Percentiles rank a stretch among this genome's conserved stretches.
Evolutionary conservation across 1,140 invertebrate genomes (phyloP).

Genomic region (Lordiphosa collinella): DNA sequence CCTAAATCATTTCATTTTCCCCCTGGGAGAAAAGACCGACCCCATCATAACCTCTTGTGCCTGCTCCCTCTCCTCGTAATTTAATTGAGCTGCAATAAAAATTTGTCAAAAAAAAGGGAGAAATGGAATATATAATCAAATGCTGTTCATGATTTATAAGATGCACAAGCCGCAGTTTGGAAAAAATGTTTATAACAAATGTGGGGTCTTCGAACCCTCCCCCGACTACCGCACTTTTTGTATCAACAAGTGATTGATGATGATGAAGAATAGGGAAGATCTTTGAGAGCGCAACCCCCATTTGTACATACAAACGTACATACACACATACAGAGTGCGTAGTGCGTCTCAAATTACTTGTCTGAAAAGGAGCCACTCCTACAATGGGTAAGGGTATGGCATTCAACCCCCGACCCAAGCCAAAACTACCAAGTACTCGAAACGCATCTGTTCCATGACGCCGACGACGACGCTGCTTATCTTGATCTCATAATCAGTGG

Average conservation of each 20-base stretch:
- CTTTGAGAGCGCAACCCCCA: conserved; percentile 19
- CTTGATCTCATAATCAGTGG: conserved; percentile 63
- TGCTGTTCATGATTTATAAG: conserved; percentile 59
- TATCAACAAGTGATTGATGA: conserved; percentile 73
- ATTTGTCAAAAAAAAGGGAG: conserved; percentile 50
- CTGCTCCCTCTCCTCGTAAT: conserved; percentile 20
- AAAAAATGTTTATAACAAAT: conserved; percentile 29
- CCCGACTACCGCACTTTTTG: conserved; percentile 7
- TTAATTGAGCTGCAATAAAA: conserved; percentile 72
- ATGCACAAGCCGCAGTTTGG: too few species aligned
- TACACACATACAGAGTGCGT: background rate
- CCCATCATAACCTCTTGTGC: background rate
- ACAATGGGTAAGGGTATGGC: conserved; percentile 25
- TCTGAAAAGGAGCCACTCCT: conserved; percentile 15
- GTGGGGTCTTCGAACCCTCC: conserved; percentile 7
- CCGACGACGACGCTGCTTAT: conserved; percentile 34
- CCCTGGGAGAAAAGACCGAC: too few species aligned
- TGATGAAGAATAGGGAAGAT: background rate
- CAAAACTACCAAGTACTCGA: conserved; percentile 20
- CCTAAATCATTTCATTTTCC: background rate
- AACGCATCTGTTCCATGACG: conserved; percentile 55
- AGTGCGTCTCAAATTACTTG: conserved; percentile 22
- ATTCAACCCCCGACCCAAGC: conserved; percentile 26
- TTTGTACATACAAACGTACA: background rate
- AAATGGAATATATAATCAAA: conserved; percentile 36